Evolutionary conservation across 2,797 vertebrate species (phyloP).

Genomic region (Cuniculus paca): DNA sequence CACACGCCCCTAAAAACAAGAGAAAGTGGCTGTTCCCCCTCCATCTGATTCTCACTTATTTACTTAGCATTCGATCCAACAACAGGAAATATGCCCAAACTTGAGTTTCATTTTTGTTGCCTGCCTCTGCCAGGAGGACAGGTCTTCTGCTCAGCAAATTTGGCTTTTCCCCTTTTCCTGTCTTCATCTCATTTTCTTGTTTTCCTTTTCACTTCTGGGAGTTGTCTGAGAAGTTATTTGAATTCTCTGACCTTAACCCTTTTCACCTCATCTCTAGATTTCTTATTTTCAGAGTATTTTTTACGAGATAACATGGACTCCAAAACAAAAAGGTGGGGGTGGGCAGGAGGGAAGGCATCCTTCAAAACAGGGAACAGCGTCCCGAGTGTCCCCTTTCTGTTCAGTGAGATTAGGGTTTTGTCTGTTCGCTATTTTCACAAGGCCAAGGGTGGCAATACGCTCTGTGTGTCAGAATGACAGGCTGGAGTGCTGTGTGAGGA

Average conservation of each 20-base stretch:
- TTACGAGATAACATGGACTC: background rate
- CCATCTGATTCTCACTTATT: constrained; percentile 67
- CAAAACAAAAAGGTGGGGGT: background rate
- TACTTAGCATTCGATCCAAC: constrained; percentile 33
- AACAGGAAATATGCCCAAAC: constrained; percentile 61
- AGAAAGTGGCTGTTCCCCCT: background rate
- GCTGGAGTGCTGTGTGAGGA: background rate
- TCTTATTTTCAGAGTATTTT: constrained; percentile 13
- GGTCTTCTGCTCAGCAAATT: background rate
- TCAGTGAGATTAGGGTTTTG: background rate
- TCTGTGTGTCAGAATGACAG: background rate
- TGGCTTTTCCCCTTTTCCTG: background rate
- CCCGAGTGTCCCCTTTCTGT: background rate
- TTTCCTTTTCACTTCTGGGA: constrained; percentile 38
- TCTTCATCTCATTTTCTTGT: constrained; percentile 1
- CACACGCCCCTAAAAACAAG: background rate
- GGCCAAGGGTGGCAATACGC: rapidly evolving
- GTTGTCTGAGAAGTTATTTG: background rate
- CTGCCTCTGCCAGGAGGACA: background rate
- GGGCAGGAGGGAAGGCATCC: background rate
- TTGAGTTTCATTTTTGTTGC: constrained; percentile 52
- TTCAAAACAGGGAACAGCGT: background rate
- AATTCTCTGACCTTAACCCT: background rate
- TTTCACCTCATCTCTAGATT: background rate
- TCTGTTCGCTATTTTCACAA: background rate